Conservation (phyloP, 2,888 invertebrate species). For the Limnephilus rhombicus region DNA sequence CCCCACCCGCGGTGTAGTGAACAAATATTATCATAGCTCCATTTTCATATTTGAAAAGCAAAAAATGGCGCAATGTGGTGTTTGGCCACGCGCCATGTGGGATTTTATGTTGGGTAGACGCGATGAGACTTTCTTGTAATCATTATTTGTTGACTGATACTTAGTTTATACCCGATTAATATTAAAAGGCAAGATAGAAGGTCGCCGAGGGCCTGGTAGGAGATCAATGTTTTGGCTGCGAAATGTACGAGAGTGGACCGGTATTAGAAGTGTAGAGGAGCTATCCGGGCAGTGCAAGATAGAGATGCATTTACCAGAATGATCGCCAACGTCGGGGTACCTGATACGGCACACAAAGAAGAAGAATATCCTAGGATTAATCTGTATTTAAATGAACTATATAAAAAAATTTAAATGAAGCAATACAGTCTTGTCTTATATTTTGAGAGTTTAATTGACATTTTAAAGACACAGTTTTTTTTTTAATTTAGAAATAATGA, state of each 20-base stretch:
- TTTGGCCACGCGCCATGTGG: slow-evolving; percentile 63
- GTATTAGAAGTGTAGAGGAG: too few relatives aligned
- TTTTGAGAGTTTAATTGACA: not conserved
- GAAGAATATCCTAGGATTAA: not conserved
- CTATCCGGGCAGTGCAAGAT: too few relatives aligned
- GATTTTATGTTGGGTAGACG: slow-evolving; percentile 13
- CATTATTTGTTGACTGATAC: not conserved
- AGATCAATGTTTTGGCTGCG: too few relatives aligned
- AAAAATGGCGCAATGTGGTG: slow-evolving; percentile 67
- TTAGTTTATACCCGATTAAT: not conserved
- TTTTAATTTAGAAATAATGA: too few relatives aligned
- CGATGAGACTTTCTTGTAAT: not conserved
- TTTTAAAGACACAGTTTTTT: not conserved
- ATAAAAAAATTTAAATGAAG: too few relatives aligned
- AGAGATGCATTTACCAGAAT: too few relatives aligned
- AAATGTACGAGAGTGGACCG: too few relatives aligned
- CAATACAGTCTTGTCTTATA: too few relatives aligned
- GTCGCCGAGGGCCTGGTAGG: too few relatives aligned
- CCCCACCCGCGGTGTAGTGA: not conserved
- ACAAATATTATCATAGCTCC: slow-evolving; percentile 48
- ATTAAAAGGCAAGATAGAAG: too few relatives aligned
- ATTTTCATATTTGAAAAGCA: slow-evolving; percentile 59
- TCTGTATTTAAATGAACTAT: not conserved
- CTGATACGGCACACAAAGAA: too few relatives aligned
- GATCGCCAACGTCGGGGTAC: too few relatives aligned